Percentiles rank a stretch among this genome's conserved stretches.
phyloP scores from a whole-genome alignment of 2,113 vertebrate genomes.

The Oryzias melastigma region DNA sequence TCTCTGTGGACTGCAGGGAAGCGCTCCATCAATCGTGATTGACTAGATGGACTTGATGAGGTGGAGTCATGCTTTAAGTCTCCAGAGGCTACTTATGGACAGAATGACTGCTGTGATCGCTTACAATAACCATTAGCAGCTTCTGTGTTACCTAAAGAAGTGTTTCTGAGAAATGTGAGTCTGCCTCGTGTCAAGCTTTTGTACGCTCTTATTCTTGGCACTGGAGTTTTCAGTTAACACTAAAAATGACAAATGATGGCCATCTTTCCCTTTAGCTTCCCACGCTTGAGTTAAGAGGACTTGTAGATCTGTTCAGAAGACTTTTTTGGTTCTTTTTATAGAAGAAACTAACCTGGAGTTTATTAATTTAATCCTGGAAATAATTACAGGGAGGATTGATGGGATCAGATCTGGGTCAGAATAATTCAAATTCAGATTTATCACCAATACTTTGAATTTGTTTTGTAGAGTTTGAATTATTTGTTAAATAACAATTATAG shows the following conservation, averaged over 20 bases:
- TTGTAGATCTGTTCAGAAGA: too few species aligned
- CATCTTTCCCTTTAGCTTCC: neutral
- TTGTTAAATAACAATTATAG: too few species aligned
- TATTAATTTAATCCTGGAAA: too few species aligned
- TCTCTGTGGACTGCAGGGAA: neutral
- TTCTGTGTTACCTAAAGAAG: neutral
- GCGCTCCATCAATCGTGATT: slow-evolving; percentile 26
- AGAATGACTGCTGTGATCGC: slow-evolving; percentile 2
- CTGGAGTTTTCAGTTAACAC: neutral
- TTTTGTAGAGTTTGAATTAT: too few species aligned
- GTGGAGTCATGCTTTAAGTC: slow-evolving; percentile 18
- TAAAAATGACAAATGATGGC: neutral
- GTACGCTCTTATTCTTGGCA: neutral
- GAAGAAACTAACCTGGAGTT: too few species aligned
- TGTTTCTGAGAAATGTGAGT: neutral
- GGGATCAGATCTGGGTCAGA: too few species aligned
- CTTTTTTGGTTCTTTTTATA: too few species aligned
- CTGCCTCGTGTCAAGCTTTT: neutral
- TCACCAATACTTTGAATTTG: too few species aligned
- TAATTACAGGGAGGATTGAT: too few species aligned
- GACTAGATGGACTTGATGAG: slow-evolving; percentile 33
- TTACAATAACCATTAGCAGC: neutral
- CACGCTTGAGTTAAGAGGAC: too few species aligned
- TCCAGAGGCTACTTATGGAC: slow-evolving; percentile 5
- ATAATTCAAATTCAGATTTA: too few species aligned